Conservation (phyloP, 2,113 vertebrate species). For the Chaetops frenatus region DNA sequence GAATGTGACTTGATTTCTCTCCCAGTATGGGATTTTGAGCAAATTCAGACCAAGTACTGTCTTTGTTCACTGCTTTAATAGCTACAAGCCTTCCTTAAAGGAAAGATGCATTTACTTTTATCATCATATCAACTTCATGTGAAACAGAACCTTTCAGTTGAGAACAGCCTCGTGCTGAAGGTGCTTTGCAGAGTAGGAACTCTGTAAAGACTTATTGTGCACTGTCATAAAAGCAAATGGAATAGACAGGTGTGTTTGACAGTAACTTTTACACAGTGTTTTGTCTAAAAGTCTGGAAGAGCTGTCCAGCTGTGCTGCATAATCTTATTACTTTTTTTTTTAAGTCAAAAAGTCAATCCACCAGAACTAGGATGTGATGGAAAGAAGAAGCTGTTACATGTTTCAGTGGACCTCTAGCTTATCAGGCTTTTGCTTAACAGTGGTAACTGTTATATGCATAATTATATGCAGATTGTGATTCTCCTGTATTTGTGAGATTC, state of each 20-base stretch:
- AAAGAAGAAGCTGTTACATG: neutral
- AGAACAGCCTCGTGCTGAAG: neutral
- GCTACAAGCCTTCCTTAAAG: neutral
- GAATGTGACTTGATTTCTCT: neutral
- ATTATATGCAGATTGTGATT: neutral
- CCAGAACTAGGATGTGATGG: neutral
- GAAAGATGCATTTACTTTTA: neutral
- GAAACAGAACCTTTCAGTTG: neutral
- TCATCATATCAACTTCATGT: neutral
- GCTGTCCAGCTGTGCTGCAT: neutral
- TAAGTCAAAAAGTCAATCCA: neutral
- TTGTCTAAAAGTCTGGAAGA: neutral
- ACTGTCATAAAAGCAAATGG: neutral
- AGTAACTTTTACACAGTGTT: neutral
- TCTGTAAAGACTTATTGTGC: neutral
- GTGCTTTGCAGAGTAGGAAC: neutral
- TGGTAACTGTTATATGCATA: no score
- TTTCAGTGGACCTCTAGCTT: neutral
- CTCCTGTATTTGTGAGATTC: neutral
- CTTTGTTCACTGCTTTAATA: neutral
- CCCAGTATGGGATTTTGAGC: neutral
- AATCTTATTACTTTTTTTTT: neutral
- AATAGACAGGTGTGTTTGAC: neutral
- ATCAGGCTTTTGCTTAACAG: neutral
- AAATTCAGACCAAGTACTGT: conserved; percentile 1